Evolutionary conservation across 2,113 vertebrate genomes (phyloP), one percentile per base, ranked within the genome.

Genomic region (Esox niger): DNA sequence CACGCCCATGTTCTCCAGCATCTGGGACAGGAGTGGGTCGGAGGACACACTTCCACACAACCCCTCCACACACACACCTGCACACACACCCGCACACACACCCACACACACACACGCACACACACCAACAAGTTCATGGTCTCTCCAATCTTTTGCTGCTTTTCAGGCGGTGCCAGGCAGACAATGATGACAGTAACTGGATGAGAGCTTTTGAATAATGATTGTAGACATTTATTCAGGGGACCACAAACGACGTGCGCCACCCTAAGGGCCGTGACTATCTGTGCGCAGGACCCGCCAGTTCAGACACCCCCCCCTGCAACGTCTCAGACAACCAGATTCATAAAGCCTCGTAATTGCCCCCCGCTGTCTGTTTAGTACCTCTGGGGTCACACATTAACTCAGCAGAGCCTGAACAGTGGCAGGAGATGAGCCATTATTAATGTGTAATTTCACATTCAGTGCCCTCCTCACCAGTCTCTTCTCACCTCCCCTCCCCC

Each of bases 111-210:
- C n/a, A n/a, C n/a, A n/a, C n/a, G n/a, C 38, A 43, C 15, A 8
- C 35, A 43, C 35, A 43, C 13, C 3, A 6, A 43, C 38, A 43
- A 43, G 38, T 15, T 43, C 13, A 15, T 43, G 1, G 38, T 21
- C 63, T 29, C 27, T 23, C n/a, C 10, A n/a, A 57, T 62, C 76
- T 79, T 75, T 77, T 71, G 49, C 73, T 61, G 58, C 71, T 79
- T 76, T 17, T 25, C 69, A 78, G 78, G 74, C 79, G 72, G 63
- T 68, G 81, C 38, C 82, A 88, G 84, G 83, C 79, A 82, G 1
- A 35, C 26, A 62, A 71, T 54, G 1, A 56, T 68, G 77, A 75
- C 73, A 77, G 74, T 61, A 85, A 69, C 71, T 79, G 69, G 58
- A 5, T 68, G 69, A 75, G 65, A 75, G 68, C 68, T 59, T 75